phyloP scores from a whole-genome alignment of 2,797 vertebrate species.

The Anniella stebbinsi region DNA sequence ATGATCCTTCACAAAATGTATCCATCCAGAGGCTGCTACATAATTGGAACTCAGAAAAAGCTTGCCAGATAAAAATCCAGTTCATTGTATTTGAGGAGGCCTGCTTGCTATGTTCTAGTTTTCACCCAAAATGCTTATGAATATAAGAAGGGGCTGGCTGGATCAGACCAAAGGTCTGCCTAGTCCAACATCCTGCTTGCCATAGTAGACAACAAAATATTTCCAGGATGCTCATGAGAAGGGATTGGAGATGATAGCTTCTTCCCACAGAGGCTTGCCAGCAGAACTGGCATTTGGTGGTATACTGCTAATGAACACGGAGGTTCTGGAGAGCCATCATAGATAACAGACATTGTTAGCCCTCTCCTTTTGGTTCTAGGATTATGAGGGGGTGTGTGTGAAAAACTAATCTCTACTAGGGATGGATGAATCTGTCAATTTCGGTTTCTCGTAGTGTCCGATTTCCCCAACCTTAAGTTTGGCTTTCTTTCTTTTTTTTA shows the following conservation, averaged over 20 bases:
- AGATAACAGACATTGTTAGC: too few relatives aligned
- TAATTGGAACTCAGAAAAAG: not conserved
- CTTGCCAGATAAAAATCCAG: fast-evolving
- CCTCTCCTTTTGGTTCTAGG: too few relatives aligned
- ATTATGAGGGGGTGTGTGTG: too few relatives aligned
- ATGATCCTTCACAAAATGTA: not conserved
- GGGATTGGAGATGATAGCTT: not conserved
- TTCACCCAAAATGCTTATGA: fast-evolving
- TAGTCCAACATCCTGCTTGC: not conserved
- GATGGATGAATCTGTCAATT: too few relatives aligned
- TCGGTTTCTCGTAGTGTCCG: too few relatives aligned
- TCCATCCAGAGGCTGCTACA: not conserved
- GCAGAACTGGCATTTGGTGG: not conserved
- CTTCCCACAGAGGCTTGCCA: not conserved
- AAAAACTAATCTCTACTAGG: too few relatives aligned
- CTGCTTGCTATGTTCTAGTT: fast-evolving
- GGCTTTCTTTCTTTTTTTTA: too few relatives aligned
- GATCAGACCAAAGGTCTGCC: not conserved
- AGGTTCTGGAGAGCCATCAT: too few relatives aligned
- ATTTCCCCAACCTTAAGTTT: too few relatives aligned
- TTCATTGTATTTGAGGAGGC: fast-evolving
- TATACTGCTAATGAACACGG: not conserved
- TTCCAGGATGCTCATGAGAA: not conserved
- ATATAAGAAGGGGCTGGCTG: too few relatives aligned
- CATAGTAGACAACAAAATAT: not conserved